phyloP scores from a whole-genome alignment of 2,113 vertebrate species.

The Corythaeola cristata region DNA sequence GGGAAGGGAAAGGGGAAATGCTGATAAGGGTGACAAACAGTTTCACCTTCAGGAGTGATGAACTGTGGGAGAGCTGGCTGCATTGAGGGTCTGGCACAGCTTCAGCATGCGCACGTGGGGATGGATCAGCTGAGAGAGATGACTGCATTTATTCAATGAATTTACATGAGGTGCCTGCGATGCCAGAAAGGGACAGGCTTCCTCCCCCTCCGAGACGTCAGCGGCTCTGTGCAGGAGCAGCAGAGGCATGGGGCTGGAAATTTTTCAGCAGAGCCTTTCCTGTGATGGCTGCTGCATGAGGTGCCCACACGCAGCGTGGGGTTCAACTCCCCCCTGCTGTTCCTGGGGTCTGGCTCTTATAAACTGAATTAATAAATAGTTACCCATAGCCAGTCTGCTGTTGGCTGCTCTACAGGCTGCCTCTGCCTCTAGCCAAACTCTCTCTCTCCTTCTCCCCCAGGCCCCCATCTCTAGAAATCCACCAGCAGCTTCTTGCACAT shows the following conservation, averaged over 20 bases:
- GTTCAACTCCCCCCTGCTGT: background rate
- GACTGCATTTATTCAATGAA: slow-evolving; percentile 70
- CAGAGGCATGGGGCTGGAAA: background rate
- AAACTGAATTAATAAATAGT: background rate
- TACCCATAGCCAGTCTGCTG: background rate
- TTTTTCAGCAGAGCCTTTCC: background rate
- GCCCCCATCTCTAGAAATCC: background rate
- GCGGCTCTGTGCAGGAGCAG: background rate
- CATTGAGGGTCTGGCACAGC: slow-evolving; percentile 52
- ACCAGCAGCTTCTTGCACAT: background rate
- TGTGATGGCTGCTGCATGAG: background rate
- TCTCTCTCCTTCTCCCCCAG: background rate
- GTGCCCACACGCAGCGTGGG: background rate
- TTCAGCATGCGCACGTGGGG: slow-evolving; percentile 33
- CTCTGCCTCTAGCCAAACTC: background rate
- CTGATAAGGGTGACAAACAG: background rate
- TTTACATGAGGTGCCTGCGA: slow-evolving; percentile 51
- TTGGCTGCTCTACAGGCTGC: background rate
- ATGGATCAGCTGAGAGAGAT: slow-evolving; percentile 66
- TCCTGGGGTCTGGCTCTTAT: background rate
- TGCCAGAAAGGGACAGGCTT: slow-evolving; percentile 19
- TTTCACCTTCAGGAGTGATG: slow-evolving; percentile 67
- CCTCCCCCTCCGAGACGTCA: slow-evolving; percentile 24
- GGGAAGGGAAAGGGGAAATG: background rate
- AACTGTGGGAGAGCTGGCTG: slow-evolving; percentile 62